A percentile compares a stretch with the other conserved stretches of the same genome.
phyloP scores from a whole-genome alignment of 2,888 invertebrate genomes.

The Athalia circularis region DNA sequence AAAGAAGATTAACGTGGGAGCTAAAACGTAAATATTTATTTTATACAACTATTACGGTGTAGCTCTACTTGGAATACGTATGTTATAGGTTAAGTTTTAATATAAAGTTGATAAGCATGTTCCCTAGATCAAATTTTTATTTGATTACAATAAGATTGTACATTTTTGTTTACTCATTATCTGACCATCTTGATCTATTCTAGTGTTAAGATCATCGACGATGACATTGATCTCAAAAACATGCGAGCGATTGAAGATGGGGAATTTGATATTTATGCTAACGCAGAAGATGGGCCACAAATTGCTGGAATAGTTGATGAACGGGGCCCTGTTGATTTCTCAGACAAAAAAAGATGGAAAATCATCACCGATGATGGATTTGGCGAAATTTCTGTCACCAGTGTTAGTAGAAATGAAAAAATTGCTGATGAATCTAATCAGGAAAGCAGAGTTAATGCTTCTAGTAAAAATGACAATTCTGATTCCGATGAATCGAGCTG shows the following conservation, averaged over 20 bases:
- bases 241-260: slow-evolving; percentile 79
- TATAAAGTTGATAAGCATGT: too few species aligned
- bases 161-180: slow-evolving; percentile 41
- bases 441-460: not conserved
- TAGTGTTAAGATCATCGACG: slow-evolving; percentile 91
- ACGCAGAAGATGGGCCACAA: slow-evolving; percentile 92
- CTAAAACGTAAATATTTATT: slow-evolving; percentile 65
- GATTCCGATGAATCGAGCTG: slow-evolving; percentile 71
- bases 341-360: slow-evolving; percentile 70
- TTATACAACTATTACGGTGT: slow-evolving; percentile 45
- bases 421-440: not conserved
- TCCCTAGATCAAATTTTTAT: too few species aligned
- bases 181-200: slow-evolving; percentile 62
- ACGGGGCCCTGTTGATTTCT: slow-evolving; percentile 66
- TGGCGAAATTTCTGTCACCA: slow-evolving; percentile 58
- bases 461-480: slow-evolving; percentile 44
- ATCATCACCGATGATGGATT: slow-evolving; percentile 68
- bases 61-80: slow-evolving; percentile 39
- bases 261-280: slow-evolving; percentile 81
- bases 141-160: not conserved
- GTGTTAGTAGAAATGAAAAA: slow-evolving; percentile 42
- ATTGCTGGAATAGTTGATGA: slow-evolving; percentile 93
- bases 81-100: slow-evolving; percentile 65
- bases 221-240: slow-evolving; percentile 83
- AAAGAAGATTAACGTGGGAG: slow-evolving; percentile 75